A percentile compares a stretch with the other conserved stretches of the same genome.
phyloP scores from a whole-genome alignment of 2,797 vertebrate species.

The Glossophaga mutica region DNA sequence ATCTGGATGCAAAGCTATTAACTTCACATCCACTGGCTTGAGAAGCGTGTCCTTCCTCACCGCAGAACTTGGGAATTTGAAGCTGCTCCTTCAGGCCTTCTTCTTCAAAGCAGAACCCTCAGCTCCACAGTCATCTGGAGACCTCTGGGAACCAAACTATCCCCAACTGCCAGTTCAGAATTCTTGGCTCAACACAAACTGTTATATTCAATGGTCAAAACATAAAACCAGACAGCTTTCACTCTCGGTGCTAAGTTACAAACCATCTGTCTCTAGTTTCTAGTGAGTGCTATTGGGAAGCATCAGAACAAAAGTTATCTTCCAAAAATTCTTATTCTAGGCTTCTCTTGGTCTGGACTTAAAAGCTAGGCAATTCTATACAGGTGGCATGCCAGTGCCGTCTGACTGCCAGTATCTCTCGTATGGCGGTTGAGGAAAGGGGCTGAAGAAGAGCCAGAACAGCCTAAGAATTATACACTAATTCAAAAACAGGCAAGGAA shows the following conservation, averaged over 20 bases:
- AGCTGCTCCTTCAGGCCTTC: background rate
- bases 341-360: conserved; percentile 1
- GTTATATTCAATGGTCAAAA: conserved; percentile 12
- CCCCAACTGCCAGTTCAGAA: background rate
- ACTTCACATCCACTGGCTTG: background rate
- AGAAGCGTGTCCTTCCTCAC: background rate
- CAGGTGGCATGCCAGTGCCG: background rate
- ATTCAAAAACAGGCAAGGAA: background rate
- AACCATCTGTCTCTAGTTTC: conserved; percentile 2
- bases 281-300: background rate
- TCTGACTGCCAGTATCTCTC: background rate
- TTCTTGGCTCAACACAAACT: background rate
- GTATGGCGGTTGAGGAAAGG: background rate
- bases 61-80: background rate
- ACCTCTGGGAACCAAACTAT: background rate
- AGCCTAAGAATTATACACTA: background rate
- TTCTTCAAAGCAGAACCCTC: background rate
- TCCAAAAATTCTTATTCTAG: background rate
- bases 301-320: background rate
- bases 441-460: background rate
- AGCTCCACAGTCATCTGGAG: background rate
- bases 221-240: conserved; percentile 20
- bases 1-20: background rate
- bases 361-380: background rate
- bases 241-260: background rate